Conservation (phyloP, 1,140 invertebrate genomes). For the Nautilus pompilius region DNA sequence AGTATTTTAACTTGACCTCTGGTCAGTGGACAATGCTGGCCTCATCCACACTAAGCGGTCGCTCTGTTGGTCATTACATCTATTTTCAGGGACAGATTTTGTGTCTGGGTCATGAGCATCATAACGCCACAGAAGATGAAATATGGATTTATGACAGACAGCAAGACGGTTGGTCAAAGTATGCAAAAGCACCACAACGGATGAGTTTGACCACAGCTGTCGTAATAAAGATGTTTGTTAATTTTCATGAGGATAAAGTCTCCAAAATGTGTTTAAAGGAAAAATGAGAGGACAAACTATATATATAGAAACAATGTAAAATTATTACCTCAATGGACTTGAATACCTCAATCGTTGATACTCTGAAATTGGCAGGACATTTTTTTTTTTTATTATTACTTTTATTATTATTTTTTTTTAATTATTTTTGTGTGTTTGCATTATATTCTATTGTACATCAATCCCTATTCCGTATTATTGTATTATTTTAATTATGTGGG, state of each 20-base stretch:
- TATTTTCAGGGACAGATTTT: slow-evolving; percentile 42
- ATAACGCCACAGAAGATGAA: slow-evolving; percentile 50
- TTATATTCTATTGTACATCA: too few species aligned
- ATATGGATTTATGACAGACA: slow-evolving; percentile 47
- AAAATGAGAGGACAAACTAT: slow-evolving; percentile 25
- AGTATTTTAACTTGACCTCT: slow-evolving; percentile 39
- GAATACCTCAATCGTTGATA: too few species aligned
- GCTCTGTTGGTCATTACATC: slow-evolving; percentile 51
- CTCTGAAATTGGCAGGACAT: too few species aligned
- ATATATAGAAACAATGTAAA: too few species aligned
- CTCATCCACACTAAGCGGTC: slow-evolving; percentile 47
- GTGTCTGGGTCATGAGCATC: slow-evolving; percentile 50
- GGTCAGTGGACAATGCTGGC: slow-evolving; percentile 49
- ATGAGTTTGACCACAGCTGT: slow-evolving; percentile 46
- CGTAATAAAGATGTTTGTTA: slow-evolving; percentile 40
- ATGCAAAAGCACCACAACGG: slow-evolving; percentile 45
- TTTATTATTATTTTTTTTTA: too few species aligned
- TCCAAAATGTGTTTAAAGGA: slow-evolving; percentile 38
- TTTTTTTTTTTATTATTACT: too few species aligned
- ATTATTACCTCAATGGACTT: too few species aligned
- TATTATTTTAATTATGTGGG: too few species aligned
- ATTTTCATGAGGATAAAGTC: slow-evolving; percentile 51
- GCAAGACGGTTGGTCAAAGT: slow-evolving; percentile 41
- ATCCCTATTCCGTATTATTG: too few species aligned
- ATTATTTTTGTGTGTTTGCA: too few species aligned